A percentile compares a stretch with the other conserved stretches of the same genome.
Evolutionary conservation across 2,888 invertebrate genomes (phyloP).

Genomic region (Pyralis farinalis): DNA sequence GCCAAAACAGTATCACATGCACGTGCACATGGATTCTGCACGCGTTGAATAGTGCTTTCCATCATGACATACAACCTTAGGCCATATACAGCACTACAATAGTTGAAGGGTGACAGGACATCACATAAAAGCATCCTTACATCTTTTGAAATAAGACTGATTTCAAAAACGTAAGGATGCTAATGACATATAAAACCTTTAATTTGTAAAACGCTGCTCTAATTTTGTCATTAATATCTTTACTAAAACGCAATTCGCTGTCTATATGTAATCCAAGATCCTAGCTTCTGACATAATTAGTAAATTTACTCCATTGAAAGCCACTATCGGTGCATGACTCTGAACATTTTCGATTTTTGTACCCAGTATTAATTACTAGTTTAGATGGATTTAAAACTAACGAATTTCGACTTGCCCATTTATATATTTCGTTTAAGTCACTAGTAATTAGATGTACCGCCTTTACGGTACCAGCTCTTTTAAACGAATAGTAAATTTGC

Average conservation of each 20-base stretch:
- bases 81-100: constrained; percentile 14
- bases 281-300: neutral
- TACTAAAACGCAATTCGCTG: constrained; percentile 2
- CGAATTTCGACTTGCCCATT: constrained; percentile 7
- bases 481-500: constrained; percentile 6
- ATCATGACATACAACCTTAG: constrained; percentile 11
- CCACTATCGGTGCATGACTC: neutral
- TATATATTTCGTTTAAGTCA: constrained; percentile 5
- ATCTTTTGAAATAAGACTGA: constrained; percentile 2
- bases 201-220: constrained; percentile 7
- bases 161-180: too few species aligned
- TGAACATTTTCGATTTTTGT: constrained; percentile 1
- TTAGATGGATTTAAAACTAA: constrained; percentile 6
- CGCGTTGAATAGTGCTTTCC: constrained; percentile 15
- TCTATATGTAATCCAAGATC: constrained; percentile 9
- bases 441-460: constrained; percentile 1
- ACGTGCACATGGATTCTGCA: constrained; percentile 16
- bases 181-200: constrained; percentile 2
- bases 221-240: constrained; percentile 9
- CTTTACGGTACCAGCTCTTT: neutral
- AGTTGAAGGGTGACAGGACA: constrained; percentile 11
- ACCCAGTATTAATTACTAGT: constrained; percentile 6
- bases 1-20: constrained; percentile 13
- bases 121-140: constrained; percentile 1
- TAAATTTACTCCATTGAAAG: neutral